Base-by-base conservation (phyloP, 2,888 invertebrate genomes). In the Caenorhabditis sinica region DNA sequence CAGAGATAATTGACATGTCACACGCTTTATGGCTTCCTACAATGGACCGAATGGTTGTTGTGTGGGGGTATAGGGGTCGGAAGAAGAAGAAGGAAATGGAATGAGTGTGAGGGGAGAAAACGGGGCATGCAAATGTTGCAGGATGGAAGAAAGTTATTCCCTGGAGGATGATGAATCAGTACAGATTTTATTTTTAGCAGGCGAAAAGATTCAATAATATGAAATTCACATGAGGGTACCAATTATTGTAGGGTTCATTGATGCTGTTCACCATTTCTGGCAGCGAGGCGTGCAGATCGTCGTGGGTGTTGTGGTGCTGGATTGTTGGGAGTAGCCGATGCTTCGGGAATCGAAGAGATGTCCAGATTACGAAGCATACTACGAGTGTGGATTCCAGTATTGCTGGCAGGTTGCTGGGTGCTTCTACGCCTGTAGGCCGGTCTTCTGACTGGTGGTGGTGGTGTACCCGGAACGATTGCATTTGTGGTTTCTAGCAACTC, bases 1-100 rank as follows among this genome's bases (percentile, higher is more conserved):
- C 56, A 79, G 71, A 72, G 79, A 72, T 72, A 79, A 79, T 79
- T 79, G 71, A 72, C 79, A 79, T 72, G 79, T 77, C 77, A 69
- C 61, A 71, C 71, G 77, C 77, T 77, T 77, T 77, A 77, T 77
- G 69, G 61, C 77, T 71, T 77, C 69, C 77, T 51, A 71, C 77
- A 77, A 77, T 77, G 63, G 77, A 76, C 51, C 36, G 69, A 25
- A 15, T 56, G 40, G 33, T 23, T 36, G 63, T 36, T 40, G 36
- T 15, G 36, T 28, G 23, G 30, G 45, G 28, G 36, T 23, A 33
- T 36, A 6, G 17, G 65, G 43, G 28, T 23, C 40, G n/a, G 28
- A 51, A 13, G 33, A 28, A 25, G n/a, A 49, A 28, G 13, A 53
- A 49, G 17, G 49, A 40, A 61, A 51, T 49, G 25, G 40, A 36